A percentile compares a stretch with the other conserved stretches of the same genome.
Evolutionary conservation across 2,113 vertebrate genomes (phyloP).

Genomic region (Apaloderma vittatum): DNA sequence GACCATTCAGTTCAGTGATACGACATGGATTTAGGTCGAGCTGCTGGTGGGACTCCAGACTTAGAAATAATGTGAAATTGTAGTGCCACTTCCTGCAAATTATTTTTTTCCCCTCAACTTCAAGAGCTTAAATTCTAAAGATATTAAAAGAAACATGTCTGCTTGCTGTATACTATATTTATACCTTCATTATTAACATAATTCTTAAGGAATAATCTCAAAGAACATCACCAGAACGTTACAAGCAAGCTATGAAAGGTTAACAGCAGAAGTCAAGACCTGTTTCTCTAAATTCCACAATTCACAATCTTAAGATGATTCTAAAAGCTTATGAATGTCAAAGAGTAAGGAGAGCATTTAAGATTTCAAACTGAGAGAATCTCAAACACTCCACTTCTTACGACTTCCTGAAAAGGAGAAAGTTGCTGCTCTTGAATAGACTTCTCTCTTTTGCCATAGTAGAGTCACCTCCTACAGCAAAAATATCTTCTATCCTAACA

Average conservation of each 20-base stretch:
- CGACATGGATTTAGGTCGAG: not conserved
- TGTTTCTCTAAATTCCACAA: not conserved
- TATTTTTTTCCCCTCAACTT: not conserved
- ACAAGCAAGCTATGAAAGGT: not conserved
- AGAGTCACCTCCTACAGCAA: not conserved
- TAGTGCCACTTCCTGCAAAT: not conserved
- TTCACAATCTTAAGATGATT: not conserved
- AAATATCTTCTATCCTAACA: not conserved
- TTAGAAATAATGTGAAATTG: not conserved
- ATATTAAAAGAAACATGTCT: not conserved
- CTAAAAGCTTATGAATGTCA: not conserved
- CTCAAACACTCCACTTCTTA: not conserved
- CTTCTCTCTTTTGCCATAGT: not conserved
- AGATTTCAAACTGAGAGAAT: not conserved
- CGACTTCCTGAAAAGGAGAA: not conserved
- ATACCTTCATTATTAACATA: not conserved
- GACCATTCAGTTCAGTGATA: not conserved
- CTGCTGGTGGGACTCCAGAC: fast-evolving
- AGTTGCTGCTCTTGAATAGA: not conserved
- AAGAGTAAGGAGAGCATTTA: not conserved
- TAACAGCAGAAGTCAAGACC: not conserved
- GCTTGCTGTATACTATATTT: not conserved
- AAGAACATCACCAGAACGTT: not conserved
- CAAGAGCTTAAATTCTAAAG: not conserved
- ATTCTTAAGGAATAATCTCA: not conserved